Percentiles rank a stretch among this genome's conserved stretches.
Conservation (phyloP, 2,797 vertebrate species). For the Paratrypauchen microcephalus region DNA sequence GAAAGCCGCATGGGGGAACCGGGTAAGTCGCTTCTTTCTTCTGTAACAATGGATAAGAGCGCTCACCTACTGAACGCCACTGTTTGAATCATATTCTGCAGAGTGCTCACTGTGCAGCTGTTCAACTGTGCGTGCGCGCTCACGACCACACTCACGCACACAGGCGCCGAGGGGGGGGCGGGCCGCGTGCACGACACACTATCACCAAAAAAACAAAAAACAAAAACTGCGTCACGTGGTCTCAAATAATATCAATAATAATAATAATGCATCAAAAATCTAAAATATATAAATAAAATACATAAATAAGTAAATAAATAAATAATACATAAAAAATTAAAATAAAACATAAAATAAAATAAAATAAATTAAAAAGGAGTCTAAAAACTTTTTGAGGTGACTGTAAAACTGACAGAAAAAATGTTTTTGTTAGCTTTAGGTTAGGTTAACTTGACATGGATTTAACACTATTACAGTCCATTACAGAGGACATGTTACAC, state of each 20-base stretch:
- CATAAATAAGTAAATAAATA: too few relatives aligned
- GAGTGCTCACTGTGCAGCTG: slow-evolving; percentile 77
- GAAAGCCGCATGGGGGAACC: slow-evolving; percentile 3
- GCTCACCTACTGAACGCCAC: slow-evolving; percentile 61
- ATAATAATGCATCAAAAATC: too few relatives aligned
- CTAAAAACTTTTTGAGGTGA: too few relatives aligned
- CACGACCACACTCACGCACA: slow-evolving; percentile 17
- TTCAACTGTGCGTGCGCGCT: slow-evolving; percentile 56
- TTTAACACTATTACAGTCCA: too few relatives aligned
- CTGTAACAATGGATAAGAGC: slow-evolving; percentile 26
- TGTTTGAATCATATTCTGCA: slow-evolving; percentile 66
- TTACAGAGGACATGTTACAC: too few relatives aligned
- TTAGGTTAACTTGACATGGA: too few relatives aligned
- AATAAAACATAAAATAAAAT: too few relatives aligned
- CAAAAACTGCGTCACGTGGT: neutral
- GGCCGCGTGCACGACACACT: slow-evolving; percentile 49
- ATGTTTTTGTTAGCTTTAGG: too few relatives aligned
- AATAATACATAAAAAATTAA: too few relatives aligned
- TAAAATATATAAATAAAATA: too few relatives aligned
- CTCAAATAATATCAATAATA: neutral
- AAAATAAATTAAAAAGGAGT: too few relatives aligned
- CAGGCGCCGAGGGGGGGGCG: slow-evolving; percentile 3
- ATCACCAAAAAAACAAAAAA: neutral
- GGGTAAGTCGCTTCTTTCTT: slow-evolving; percentile 38
- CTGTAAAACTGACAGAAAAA: too few relatives aligned